Percentiles rank a stretch among this genome's conserved stretches.
These are phyloP conservation scores for Tadarida brasiliensis DNA, from an alignment of 2,797 vertebrate genomes.

Conservation along the genomic window DNA sequence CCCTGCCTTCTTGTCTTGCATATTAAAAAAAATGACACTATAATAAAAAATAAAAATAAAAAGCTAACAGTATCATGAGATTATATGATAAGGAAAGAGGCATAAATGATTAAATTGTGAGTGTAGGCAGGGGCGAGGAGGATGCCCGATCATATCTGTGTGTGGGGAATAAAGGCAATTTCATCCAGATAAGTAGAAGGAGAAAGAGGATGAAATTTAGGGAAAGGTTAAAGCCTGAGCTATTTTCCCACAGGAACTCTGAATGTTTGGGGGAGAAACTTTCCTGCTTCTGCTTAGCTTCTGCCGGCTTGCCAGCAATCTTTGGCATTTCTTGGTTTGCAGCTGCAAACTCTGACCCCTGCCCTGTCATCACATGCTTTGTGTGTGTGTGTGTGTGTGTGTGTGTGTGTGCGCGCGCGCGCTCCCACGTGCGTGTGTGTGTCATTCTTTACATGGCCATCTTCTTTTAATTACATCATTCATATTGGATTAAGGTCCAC, in stretches of 20 bases:
- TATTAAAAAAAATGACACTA: background rate
- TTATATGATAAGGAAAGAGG: background rate
- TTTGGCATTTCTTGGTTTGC: too few species aligned
- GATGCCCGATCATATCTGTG: background rate
- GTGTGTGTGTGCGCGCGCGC: background rate
- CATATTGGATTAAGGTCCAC: background rate
- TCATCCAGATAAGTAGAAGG: background rate
- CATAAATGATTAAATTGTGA: background rate
- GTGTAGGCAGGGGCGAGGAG: too few species aligned
- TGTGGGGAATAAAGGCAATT: background rate
- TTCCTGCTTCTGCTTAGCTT: background rate
- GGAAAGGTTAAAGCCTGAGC: background rate
- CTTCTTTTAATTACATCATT: background rate
- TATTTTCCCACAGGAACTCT: background rate
- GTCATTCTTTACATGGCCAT: background rate
- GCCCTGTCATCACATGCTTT: background rate
- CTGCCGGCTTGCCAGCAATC: background rate
- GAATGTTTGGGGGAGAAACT: background rate
- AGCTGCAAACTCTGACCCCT: background rate
- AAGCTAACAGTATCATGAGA: background rate
- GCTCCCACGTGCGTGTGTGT: too few species aligned
- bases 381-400: background rate
- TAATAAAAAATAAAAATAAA: too few species aligned
- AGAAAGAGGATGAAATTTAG: background rate
- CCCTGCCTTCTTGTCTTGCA: background rate